Evolutionary conservation across 2,113 vertebrate genomes (phyloP).

Genomic region (Entosphenus tridentatus): DNA sequence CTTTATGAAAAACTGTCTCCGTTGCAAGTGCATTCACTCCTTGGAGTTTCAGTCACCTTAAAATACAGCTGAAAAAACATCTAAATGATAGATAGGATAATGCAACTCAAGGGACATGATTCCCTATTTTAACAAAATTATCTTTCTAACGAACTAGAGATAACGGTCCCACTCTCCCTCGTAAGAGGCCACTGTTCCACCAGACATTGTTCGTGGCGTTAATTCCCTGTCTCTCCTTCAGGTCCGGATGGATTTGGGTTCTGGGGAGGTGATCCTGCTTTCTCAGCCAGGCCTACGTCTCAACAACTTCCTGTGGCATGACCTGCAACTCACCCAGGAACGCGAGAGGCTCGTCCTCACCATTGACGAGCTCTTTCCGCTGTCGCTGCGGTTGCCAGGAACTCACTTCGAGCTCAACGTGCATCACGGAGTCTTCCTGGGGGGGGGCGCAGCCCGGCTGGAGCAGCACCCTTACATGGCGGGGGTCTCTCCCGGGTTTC

Average conservation of each 20-base stretch:
- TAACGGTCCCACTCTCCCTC: neutral
- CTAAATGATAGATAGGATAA: neutral
- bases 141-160: neutral
- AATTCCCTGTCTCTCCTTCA: constrained; percentile 17
- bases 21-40: too few species aligned
- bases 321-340: constrained; percentile 28
- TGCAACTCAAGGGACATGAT: neutral
- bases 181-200: neutral
- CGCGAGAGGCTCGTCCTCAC: constrained; percentile 24
- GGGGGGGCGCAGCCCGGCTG: constrained; percentile 21
- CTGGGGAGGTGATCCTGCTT: constrained; percentile 26
- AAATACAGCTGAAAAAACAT: neutral
- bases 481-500: constrained; percentile 20
- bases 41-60: neutral
- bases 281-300: constrained; percentile 32
- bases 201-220: neutral
- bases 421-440: constrained; percentile 36
- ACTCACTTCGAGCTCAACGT: constrained; percentile 22
- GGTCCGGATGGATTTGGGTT: constrained; percentile 41
- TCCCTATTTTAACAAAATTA: neutral
- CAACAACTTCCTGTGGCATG: constrained; percentile 55
- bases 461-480: constrained; percentile 31
- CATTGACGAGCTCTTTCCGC: constrained; percentile 35
- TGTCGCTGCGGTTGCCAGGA: constrained; percentile 20
- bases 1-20: too few species aligned